Conservation (phyloP, 2,113 vertebrate species). For the Xiphias gladius region DNA sequence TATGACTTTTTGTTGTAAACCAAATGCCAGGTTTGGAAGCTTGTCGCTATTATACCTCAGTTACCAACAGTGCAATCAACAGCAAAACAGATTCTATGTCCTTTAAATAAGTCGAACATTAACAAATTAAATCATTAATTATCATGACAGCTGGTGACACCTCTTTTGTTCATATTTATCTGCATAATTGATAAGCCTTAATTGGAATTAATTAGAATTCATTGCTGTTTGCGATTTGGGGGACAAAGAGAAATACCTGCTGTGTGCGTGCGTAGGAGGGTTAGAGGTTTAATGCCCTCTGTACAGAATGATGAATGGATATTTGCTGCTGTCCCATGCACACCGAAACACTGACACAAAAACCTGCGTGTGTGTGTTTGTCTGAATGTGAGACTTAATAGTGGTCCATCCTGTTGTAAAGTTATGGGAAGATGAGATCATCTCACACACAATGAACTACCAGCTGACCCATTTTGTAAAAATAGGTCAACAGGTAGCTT, state of each 20-base stretch:
- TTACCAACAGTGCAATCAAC: not conserved
- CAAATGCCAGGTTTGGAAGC: not conserved
- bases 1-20: not conserved
- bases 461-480: slow-evolving; percentile 57
- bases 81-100: slow-evolving; percentile 52
- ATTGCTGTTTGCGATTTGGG: slow-evolving; percentile 48
- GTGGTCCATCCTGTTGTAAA: slow-evolving; percentile 14
- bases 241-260: slow-evolving; percentile 12
- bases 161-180: slow-evolving; percentile 67
- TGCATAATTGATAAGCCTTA: slow-evolving; percentile 59
- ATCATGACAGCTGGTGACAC: slow-evolving; percentile 50
- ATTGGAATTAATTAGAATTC: slow-evolving; percentile 60
- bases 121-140: slow-evolving; percentile 71
- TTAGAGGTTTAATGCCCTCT: slow-evolving; percentile 17
- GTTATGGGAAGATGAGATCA: slow-evolving; percentile 58
- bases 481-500: slow-evolving; percentile 58
- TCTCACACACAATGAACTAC: slow-evolving; percentile 48
- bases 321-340: slow-evolving; percentile 8
- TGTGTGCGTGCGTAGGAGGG: not conserved
- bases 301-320: slow-evolving; percentile 42
- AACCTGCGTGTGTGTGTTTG: not conserved
- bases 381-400: not conserved
- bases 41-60: not conserved
- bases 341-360: slow-evolving; percentile 34
- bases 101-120: slow-evolving; percentile 67